Evolutionary conservation across 2,113 vertebrate species (phyloP).

Genomic region (Oophaga pumilio): DNA sequence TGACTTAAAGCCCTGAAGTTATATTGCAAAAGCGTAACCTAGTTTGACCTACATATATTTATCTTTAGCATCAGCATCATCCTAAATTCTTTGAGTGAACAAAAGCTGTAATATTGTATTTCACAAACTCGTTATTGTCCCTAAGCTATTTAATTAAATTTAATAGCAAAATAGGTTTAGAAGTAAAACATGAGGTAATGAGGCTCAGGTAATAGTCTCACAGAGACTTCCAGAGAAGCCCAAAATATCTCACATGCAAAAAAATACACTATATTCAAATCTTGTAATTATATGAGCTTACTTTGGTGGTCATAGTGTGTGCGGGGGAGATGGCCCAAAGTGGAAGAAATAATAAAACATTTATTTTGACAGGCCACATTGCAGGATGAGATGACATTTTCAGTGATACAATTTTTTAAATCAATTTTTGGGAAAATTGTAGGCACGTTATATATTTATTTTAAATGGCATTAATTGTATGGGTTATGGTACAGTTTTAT

Average conservation of each 20-base stretch:
- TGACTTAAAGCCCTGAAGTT: background rate
- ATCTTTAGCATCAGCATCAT: constrained; percentile 5
- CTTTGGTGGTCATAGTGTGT: background rate
- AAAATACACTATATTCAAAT: background rate
- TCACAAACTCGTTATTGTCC: background rate
- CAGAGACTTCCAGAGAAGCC: background rate
- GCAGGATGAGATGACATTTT: too few relatives aligned
- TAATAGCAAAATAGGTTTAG: background rate
- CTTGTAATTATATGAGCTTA: background rate
- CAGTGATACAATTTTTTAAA: too few relatives aligned
- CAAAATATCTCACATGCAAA: background rate
- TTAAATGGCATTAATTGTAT: too few relatives aligned
- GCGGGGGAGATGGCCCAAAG: too few relatives aligned
- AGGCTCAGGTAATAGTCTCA: background rate
- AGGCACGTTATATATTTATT: too few relatives aligned
- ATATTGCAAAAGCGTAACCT: background rate
- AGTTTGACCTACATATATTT: background rate
- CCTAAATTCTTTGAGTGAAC: background rate
- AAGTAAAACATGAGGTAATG: constrained; percentile 4
- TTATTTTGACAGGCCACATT: too few relatives aligned
- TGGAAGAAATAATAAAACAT: too few relatives aligned
- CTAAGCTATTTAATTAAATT: constrained; percentile 22
- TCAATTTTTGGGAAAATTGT: too few relatives aligned
- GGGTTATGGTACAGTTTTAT: too few relatives aligned
- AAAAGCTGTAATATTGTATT: background rate